phyloP scores from a whole-genome alignment of 2,888 invertebrate species.

The Bellardia bayeri region DNA sequence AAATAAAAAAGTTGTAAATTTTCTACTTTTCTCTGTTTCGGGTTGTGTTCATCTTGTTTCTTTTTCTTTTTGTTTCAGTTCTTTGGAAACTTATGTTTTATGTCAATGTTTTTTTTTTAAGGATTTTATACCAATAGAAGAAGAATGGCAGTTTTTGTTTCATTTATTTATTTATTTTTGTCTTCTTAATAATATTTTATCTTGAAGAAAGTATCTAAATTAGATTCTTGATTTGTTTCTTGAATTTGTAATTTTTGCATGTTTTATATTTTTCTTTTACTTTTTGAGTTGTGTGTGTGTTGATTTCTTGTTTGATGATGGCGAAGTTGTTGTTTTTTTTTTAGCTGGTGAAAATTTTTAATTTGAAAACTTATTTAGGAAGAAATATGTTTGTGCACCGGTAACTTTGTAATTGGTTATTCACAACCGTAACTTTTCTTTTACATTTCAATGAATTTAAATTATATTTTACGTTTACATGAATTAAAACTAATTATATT shows the following conservation, averaged over 20 bases:
- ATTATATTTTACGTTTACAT: slow-evolving; percentile 12
- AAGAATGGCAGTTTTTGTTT: slow-evolving; percentile 26
- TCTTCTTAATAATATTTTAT: slow-evolving; percentile 44
- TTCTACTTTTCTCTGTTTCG: slow-evolving; percentile 40
- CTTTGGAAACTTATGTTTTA: slow-evolving; percentile 64
- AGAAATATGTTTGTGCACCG: slow-evolving; percentile 6
- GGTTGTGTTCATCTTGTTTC: slow-evolving; percentile 45
- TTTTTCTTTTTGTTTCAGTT: slow-evolving; percentile 59
- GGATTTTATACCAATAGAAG: slow-evolving; percentile 10
- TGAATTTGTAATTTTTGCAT: slow-evolving; percentile 60
- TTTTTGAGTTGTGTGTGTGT: slow-evolving; percentile 10
- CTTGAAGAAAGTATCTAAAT: slow-evolving; percentile 66
- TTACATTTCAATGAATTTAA: slow-evolving; percentile 50
- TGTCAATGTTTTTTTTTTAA: slow-evolving; percentile 57
- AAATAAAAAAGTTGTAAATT: slow-evolving; percentile 71
- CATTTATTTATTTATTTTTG: neutral
- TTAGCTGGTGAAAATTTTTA: slow-evolving; percentile 49
- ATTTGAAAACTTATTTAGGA: slow-evolving; percentile 64
- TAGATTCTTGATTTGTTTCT: slow-evolving; percentile 71
- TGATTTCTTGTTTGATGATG: slow-evolving; percentile 26
- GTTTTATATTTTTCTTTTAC: slow-evolving; percentile 14
- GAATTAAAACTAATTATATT: neutral
- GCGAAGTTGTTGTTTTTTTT: neutral
- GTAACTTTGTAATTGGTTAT: slow-evolving; percentile 65
- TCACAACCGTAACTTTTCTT: slow-evolving; percentile 52